These are phyloP conservation scores for Menidia beryllina DNA, from an alignment of 2,113 vertebrate genomes.

Conservation along the genomic window DNA sequence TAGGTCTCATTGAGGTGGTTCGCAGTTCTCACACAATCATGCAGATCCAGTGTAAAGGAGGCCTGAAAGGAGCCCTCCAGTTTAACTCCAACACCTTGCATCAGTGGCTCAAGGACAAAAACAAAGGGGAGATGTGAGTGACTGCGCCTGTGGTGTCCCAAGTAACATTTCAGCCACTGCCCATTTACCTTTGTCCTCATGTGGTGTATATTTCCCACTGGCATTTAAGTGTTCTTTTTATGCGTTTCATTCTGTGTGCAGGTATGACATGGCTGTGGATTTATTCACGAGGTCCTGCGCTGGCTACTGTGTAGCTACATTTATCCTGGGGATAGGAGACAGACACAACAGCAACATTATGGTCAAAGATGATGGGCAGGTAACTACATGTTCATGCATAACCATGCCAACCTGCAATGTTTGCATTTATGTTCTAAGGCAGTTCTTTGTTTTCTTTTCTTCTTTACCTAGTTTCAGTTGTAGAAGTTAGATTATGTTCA, in stretches of 20 bases:
- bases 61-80: slow-evolving; percentile 95
- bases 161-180: too few species aligned
- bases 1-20: slow-evolving; percentile 98
- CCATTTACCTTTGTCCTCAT: background rate
- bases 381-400: too few species aligned
- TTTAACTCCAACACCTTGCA: slow-evolving; percentile 97
- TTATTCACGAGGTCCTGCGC: slow-evolving; percentile 97
- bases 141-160: background rate
- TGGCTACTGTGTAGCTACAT: slow-evolving; percentile 97
- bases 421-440: background rate
- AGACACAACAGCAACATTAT: slow-evolving; percentile 99
- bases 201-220: background rate
- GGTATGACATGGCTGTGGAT: slow-evolving; percentile 97
- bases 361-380: slow-evolving; percentile 99
- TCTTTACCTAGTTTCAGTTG: too few species aligned
- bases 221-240: too few species aligned
- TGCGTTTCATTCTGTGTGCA: slow-evolving; percentile 56
- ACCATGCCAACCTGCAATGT: too few species aligned
- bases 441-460: background rate
- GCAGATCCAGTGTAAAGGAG: slow-evolving; percentile 99
- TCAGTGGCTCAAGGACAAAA: slow-evolving; percentile 99
- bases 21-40: slow-evolving; percentile 98
- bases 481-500: too few species aligned
- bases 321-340: slow-evolving; percentile 97
- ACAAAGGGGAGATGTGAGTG: slow-evolving; percentile 97